A percentile compares a stretch with the other conserved stretches of the same genome.
Conservation (phyloP, 2,888 invertebrate species). For the Drosophila falleni region DNA sequence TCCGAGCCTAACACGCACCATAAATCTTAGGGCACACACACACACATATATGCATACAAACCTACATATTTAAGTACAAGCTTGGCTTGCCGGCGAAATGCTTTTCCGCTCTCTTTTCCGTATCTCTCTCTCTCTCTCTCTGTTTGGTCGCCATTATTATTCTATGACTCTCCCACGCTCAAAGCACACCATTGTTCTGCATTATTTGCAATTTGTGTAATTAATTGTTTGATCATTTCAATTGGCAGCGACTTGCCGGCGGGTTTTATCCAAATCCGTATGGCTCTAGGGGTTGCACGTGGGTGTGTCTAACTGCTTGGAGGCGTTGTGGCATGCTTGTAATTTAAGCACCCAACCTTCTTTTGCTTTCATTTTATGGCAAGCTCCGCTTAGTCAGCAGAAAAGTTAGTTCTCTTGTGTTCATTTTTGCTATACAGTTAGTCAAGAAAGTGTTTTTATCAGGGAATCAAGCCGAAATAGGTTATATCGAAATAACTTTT, state of each 20-base stretch:
- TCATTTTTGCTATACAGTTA: neutral
- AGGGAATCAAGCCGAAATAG: too few species aligned
- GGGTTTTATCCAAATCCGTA: conserved; percentile 46
- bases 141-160: conserved; percentile 25
- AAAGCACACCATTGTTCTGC: conserved; percentile 60
- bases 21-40: conserved; percentile 59
- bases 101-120: conserved; percentile 40
- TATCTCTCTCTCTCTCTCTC: neutral
- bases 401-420: neutral
- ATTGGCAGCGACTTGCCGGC: conserved; percentile 38
- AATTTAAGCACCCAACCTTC: conserved; percentile 38
- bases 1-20: conserved; percentile 60
- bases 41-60: too few species aligned
- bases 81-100: conserved; percentile 58
- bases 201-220: conserved; percentile 66
- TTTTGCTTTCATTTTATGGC: conserved; percentile 10
- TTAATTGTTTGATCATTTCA: conserved; percentile 51
- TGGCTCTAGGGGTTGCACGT: conserved; percentile 6
- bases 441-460: too few species aligned
- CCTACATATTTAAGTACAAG: conserved; percentile 11
- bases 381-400: conserved; percentile 21
- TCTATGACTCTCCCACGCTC: conserved; percentile 36
- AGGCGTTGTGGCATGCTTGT: conserved; percentile 34
- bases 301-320: conserved; percentile 28
- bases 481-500: too few species aligned